Conservation (phyloP, 2,888 invertebrate genomes). For the Subacronicta megacephala region DNA sequence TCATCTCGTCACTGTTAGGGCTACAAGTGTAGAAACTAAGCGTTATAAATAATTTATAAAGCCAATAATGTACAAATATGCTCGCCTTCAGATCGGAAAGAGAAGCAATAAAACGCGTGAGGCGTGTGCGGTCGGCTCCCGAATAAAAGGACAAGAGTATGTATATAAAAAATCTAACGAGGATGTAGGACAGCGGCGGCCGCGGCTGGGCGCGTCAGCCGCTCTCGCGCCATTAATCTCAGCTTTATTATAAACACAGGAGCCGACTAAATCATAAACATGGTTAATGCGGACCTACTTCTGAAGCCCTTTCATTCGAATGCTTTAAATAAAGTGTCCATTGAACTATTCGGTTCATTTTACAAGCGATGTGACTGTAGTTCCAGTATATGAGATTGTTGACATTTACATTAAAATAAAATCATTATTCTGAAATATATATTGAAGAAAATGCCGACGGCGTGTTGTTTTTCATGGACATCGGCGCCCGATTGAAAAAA, state of each 20-base stretch:
- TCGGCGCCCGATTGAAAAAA: no score
- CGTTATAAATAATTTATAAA: conserved; percentile 61
- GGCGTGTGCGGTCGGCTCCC: conserved; percentile 74
- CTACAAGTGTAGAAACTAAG: conserved; percentile 31
- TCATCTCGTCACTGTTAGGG: conserved; percentile 32
- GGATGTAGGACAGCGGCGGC: conserved; percentile 70
- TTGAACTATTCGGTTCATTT: conserved; percentile 54
- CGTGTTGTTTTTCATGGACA: background rate
- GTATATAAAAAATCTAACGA: conserved; percentile 77
- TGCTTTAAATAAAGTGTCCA: conserved; percentile 67
- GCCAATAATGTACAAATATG: conserved; percentile 64
- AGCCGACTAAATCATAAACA: conserved; percentile 84
- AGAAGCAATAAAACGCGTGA: conserved; percentile 77
- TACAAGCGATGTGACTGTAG: conserved; percentile 23
- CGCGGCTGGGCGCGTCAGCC: conserved; percentile 63
- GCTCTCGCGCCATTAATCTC: conserved; percentile 79
- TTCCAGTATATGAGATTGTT: conserved; percentile 23
- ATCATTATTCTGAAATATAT: conserved; percentile 1
- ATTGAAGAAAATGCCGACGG: background rate
- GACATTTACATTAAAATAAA: conserved; percentile 7
- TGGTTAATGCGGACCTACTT: conserved; percentile 69
- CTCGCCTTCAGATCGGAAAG: conserved; percentile 69
- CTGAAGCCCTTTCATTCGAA: conserved; percentile 63
- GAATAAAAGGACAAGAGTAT: conserved; percentile 77
- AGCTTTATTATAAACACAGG: conserved; percentile 85